Evolutionary conservation across 2,113 vertebrate species (phyloP).

Genomic region (Nycticorax nycticorax): DNA sequence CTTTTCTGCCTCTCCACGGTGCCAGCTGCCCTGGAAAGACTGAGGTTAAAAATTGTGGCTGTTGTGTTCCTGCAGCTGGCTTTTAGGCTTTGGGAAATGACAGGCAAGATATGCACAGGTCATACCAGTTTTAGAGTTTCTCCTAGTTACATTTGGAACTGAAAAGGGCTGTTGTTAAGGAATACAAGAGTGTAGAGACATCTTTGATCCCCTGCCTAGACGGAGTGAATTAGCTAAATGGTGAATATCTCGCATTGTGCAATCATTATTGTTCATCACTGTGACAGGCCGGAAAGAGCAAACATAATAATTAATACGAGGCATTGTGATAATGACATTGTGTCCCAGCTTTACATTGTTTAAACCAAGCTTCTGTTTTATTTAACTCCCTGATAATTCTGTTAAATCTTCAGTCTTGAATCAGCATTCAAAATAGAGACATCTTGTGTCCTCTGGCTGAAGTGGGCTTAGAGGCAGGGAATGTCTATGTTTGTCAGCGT

Average conservation of each 20-base stretch:
- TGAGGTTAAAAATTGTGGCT: neutral
- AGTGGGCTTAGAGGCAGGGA: neutral
- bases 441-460: neutral
- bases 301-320: conserved; percentile 23
- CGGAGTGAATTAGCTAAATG: neutral
- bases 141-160: neutral
- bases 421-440: neutral
- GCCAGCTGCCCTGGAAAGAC: neutral
- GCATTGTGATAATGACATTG: neutral
- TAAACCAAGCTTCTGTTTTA: neutral
- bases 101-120: neutral
- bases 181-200: neutral
- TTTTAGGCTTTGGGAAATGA: neutral
- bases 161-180: neutral
- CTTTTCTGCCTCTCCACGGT: neutral
- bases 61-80: neutral
- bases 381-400: neutral
- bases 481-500: neutral
- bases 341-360: conserved; percentile 13
- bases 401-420: conserved; percentile 5
- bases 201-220: conserved; percentile 43
- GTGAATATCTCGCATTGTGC: neutral
- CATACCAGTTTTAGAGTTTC: neutral
- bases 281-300: conserved; percentile 19
- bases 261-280: conserved; percentile 27